These are phyloP conservation scores for Macaria liturata DNA, from an alignment of 2,888 invertebrate species.

Conservation along the genomic window DNA sequence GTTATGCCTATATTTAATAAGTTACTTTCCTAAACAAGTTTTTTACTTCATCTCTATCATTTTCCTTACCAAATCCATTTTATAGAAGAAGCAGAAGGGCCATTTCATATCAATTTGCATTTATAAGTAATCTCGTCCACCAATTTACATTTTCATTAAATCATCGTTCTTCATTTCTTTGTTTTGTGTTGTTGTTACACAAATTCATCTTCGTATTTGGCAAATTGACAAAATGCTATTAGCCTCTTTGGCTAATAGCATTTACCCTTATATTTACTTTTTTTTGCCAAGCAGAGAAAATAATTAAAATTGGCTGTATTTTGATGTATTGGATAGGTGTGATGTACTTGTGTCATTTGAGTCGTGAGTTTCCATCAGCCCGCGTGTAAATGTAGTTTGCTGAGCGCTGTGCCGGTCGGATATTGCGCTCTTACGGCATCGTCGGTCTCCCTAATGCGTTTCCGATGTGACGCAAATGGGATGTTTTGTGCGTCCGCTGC, in stretches of 20 bases:
- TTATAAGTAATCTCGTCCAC: slow-evolving; percentile 33
- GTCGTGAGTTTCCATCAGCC: slow-evolving; percentile 18
- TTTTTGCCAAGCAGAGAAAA: neutral
- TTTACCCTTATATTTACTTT: too few species aligned
- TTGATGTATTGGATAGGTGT: neutral
- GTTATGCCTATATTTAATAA: too few species aligned
- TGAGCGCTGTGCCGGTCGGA: slow-evolving; percentile 58
- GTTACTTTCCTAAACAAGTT: neutral
- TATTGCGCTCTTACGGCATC: slow-evolving; percentile 73
- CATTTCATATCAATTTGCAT: slow-evolving; percentile 37
- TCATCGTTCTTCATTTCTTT: slow-evolving; percentile 32
- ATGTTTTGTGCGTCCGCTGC: slow-evolving; percentile 59
- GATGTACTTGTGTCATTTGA: slow-evolving; percentile 10
- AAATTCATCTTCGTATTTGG: slow-evolving; percentile 7
- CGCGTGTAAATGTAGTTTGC: slow-evolving; percentile 26
- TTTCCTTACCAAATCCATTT: slow-evolving; percentile 24
- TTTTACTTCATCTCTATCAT: slow-evolving; percentile 10
- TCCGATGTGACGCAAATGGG: slow-evolving; percentile 79
- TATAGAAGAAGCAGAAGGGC: slow-evolving; percentile 28
- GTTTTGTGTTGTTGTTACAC: slow-evolving; percentile 18
- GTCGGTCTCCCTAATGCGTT: slow-evolving; percentile 73
- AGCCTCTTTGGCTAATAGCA: neutral
- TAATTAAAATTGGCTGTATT: neutral
- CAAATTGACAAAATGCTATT: slow-evolving; percentile 14
- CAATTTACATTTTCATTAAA: slow-evolving; percentile 41